Evolutionary conservation across 2,888 invertebrate species (phyloP).

Genomic region (Tetropium fuscum): DNA sequence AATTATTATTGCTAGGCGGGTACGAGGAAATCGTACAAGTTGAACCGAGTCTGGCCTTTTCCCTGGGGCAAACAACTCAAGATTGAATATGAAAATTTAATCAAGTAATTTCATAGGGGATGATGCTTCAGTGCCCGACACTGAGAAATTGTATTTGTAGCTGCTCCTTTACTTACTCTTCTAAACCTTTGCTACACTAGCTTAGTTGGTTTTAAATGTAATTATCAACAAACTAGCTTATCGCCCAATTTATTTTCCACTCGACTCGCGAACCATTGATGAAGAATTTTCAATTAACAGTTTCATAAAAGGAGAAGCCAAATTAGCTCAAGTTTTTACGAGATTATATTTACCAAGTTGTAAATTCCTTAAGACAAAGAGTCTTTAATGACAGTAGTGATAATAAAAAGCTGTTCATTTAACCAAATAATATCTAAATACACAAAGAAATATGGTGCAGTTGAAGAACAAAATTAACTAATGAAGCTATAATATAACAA

Average conservation of each 20-base stretch:
- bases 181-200: conserved; percentile 42
- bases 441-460: no score
- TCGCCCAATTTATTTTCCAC: conserved; percentile 51
- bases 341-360: neutral
- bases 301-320: neutral
- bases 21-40: conserved; percentile 48
- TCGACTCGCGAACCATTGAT: conserved; percentile 44
- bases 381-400: no score
- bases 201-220: conserved; percentile 51
- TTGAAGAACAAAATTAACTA: no score
- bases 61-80: conserved; percentile 76
- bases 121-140: conserved; percentile 62
- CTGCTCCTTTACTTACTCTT: conserved; percentile 50
- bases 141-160: conserved; percentile 58
- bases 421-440: no score
- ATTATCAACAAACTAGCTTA: conserved; percentile 55
- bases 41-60: conserved; percentile 58
- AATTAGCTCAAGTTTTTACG: conserved; percentile 14
- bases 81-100: conserved; percentile 87
- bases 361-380: no score
- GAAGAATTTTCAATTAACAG: conserved; percentile 4
- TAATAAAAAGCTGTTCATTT: no score
- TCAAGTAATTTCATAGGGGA: conserved; percentile 77
- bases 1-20: conserved; percentile 31
- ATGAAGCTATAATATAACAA: no score